A percentile compares a stretch with the other conserved stretches of the same genome.
phyloP scores from a whole-genome alignment of 2,113 vertebrate genomes.

The Saccopteryx bilineata region DNA sequence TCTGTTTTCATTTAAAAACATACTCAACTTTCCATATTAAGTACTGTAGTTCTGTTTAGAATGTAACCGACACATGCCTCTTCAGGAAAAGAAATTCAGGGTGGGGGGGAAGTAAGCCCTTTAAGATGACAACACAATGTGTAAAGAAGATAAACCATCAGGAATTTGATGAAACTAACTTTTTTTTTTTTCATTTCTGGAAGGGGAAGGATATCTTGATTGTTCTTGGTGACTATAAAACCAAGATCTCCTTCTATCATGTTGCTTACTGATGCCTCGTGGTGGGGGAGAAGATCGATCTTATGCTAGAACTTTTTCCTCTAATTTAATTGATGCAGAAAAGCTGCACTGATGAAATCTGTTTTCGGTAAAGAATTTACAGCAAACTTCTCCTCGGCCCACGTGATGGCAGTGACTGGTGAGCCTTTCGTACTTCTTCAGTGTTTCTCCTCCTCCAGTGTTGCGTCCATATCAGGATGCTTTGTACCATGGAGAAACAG shows the following conservation, averaged over 20 bases:
- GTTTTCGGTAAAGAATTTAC: neutral
- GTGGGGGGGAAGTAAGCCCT: constrained; percentile 63
- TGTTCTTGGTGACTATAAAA: neutral
- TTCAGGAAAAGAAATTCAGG: constrained; percentile 67
- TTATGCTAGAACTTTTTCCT: constrained; percentile 7
- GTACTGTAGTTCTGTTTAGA: constrained; percentile 77
- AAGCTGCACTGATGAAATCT: neutral
- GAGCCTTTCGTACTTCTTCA: neutral
- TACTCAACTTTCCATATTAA: constrained; percentile 85
- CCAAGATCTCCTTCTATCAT: neutral
- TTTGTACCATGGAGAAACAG: constrained; percentile 71
- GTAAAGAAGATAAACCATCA: constrained; percentile 69
- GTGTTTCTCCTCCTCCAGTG: neutral
- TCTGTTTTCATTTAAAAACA: constrained; percentile 86
- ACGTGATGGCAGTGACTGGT: neutral
- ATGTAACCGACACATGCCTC: constrained; percentile 73
- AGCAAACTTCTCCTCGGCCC: neutral
- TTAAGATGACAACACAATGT: constrained; percentile 54
- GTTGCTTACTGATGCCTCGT: neutral
- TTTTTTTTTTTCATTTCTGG: constrained; percentile 62
- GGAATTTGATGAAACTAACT: constrained; percentile 59
- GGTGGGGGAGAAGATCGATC: neutral
- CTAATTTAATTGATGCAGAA: neutral
- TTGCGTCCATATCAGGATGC: constrained; percentile 41
- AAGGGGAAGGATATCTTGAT: constrained; percentile 45